Percentiles rank a stretch among this genome's conserved stretches.
These are phyloP conservation scores for Trilocha varians DNA, from an alignment of 2,888 invertebrate species.

Conservation along the genomic window DNA sequence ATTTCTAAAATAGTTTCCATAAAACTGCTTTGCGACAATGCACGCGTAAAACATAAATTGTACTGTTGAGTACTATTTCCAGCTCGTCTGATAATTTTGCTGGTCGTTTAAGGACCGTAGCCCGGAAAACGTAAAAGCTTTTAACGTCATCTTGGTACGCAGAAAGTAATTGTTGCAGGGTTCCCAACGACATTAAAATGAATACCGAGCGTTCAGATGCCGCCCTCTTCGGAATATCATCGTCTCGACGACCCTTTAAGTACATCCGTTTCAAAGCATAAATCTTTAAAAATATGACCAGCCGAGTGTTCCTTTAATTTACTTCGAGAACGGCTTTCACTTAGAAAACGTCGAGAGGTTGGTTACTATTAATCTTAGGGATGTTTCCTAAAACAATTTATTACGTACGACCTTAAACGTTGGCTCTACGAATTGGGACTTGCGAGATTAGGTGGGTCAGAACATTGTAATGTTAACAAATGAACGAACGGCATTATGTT, in stretches of 20 bases:
- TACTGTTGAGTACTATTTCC: conserved; percentile 7
- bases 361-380: conserved; percentile 59
- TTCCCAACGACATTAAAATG: conserved; percentile 43
- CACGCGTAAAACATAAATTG: conserved; percentile 15
- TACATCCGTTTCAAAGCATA: conserved; percentile 15
- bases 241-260: conserved; percentile 13
- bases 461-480: conserved; percentile 37
- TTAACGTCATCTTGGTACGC: conserved; percentile 37
- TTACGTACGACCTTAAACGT: conserved; percentile 43
- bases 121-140: conserved; percentile 57
- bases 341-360: conserved; percentile 47
- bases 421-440: conserved; percentile 45
- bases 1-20: too few species aligned
- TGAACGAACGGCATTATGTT: conserved; percentile 28
- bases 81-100: background rate
- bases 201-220: conserved; percentile 24
- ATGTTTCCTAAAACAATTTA: conserved; percentile 64
- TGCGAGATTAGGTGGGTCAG: conserved; percentile 46
- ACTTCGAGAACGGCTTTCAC: conserved; percentile 44
- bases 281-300: conserved; percentile 11
- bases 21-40: too few species aligned
- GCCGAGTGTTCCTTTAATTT: conserved; percentile 31
- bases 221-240: conserved; percentile 28
- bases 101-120: conserved; percentile 30
- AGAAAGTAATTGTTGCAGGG: conserved; percentile 33